These are phyloP conservation scores for Platygyra sinensis DNA, from an alignment of 64 coral and sea anemone genomes.

Conservation along the genomic window DNA sequence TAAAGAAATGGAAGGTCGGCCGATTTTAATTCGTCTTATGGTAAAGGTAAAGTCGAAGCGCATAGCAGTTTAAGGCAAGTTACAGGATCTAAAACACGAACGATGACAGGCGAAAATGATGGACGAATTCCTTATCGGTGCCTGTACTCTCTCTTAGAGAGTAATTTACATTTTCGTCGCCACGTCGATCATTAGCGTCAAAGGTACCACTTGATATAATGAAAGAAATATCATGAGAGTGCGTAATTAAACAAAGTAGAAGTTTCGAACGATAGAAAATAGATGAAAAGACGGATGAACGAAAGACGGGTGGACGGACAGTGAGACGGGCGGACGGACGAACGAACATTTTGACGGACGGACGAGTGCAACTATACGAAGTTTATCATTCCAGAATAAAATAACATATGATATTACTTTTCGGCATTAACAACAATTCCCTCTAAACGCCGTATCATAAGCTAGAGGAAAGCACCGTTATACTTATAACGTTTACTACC, in stretches of 20 bases:
- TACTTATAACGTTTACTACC: background rate
- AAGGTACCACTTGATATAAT: no score
- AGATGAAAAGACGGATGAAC: background rate
- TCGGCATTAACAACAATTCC: no score
- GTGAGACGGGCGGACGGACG: background rate
- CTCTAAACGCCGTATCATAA: no score
- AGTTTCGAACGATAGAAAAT: background rate
- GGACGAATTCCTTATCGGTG: no score
- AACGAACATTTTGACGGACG: conserved; percentile 22
- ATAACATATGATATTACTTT: background rate
- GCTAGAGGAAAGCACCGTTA: background rate
- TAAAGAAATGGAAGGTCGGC: no score
- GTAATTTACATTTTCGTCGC: no score
- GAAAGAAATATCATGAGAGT: no score
- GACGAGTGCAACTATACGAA: background rate
- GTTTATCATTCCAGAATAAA: background rate
- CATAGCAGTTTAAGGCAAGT: background rate
- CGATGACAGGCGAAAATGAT: background rate
- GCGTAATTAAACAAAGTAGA: no score
- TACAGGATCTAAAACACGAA: background rate
- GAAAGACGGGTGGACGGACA: background rate
- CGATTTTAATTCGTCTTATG: no score
- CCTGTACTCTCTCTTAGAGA: no score
- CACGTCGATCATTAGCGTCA: no score
- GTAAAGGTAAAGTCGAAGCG: no score